Conservation (phyloP, 92 coral and sea anemone genomes). For the Epizoanthus stellaris region DNA sequence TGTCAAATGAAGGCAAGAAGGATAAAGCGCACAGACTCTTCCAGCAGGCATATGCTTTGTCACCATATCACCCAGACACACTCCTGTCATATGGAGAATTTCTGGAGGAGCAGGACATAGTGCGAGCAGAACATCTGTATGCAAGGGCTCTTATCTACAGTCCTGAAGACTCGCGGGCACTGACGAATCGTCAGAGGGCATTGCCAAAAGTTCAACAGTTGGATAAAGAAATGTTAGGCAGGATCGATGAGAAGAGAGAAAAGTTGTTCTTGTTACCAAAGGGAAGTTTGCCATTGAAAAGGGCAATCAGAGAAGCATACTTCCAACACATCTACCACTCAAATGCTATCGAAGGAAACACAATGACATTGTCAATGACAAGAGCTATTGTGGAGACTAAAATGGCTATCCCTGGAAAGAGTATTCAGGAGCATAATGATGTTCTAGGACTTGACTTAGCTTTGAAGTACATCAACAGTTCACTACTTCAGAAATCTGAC, state of each 20-base stretch:
- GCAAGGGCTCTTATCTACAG: slow-evolving; percentile 79
- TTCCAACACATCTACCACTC: slow-evolving; percentile 95
- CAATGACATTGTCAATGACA: slow-evolving; percentile 98
- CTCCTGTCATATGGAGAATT: slow-evolving; percentile 92
- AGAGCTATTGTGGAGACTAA: slow-evolving; percentile 95
- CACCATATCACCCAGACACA: slow-evolving; percentile 94
- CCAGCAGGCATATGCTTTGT: slow-evolving; percentile 88
- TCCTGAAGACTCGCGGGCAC: slow-evolving; percentile 80
- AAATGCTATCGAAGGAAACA: slow-evolving; percentile 98
- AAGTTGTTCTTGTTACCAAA: slow-evolving; percentile 83
- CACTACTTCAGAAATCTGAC: slow-evolving; percentile 81
- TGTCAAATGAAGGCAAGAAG: slow-evolving; percentile 86
- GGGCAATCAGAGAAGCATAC: slow-evolving; percentile 97
- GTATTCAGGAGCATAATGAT: slow-evolving; percentile 94
- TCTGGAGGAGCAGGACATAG: slow-evolving; percentile 84
- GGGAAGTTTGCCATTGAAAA: slow-evolving; percentile 83
- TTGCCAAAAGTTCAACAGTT: slow-evolving; percentile 94
- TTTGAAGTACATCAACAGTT: slow-evolving; percentile 84
- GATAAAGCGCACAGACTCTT: slow-evolving; percentile 91
- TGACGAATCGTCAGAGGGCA: slow-evolving; percentile 90
- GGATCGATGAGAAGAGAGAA: slow-evolving; percentile 86
- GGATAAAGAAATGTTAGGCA: slow-evolving; percentile 89
- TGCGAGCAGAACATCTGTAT: slow-evolving; percentile 91
- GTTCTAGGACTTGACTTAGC: slow-evolving; percentile 98
- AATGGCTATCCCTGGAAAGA: slow-evolving; percentile 96